These are phyloP conservation scores for Notamacropus eugenii DNA, from an alignment of 2,797 vertebrate genomes.

Conservation along the genomic window DNA sequence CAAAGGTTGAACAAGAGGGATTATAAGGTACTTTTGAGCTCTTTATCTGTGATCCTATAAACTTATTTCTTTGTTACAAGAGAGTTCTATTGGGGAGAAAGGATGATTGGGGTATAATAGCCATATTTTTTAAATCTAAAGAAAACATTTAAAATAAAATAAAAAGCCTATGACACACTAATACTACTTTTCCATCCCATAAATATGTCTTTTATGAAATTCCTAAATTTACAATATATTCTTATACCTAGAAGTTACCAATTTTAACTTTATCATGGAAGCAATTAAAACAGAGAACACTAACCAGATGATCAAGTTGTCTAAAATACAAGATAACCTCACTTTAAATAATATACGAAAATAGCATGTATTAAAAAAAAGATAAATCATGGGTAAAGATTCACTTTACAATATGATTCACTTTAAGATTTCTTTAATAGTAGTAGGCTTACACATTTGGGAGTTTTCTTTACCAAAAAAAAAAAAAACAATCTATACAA, in stretches of 20 bases:
- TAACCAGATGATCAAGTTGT: not conserved
- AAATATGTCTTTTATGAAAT: not conserved
- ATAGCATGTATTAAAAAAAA: not conserved
- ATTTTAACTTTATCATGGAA: slow-evolving; percentile 21
- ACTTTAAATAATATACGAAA: slow-evolving; percentile 16
- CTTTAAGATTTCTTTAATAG: slow-evolving; percentile 18
- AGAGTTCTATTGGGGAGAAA: not conserved
- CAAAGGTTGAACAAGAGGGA: not conserved
- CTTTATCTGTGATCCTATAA: not conserved
- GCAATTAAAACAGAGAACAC: slow-evolving; percentile 3
- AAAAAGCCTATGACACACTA: not conserved
- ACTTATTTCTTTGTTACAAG: not conserved
- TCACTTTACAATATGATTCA: not conserved
- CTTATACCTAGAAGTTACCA: not conserved
- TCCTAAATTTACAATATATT: slow-evolving; percentile 20
- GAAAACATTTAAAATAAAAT: not conserved
- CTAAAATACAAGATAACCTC: not conserved
- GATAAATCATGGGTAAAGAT: not conserved
- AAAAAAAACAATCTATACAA: too few relatives aligned
- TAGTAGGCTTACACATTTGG: not conserved
- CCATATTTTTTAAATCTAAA: not conserved
- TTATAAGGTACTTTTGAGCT: not conserved
- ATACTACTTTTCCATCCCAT: not conserved
- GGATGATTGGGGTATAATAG: not conserved
- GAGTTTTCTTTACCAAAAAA: too few relatives aligned